Evolutionary conservation across 35 echinoderm and acorn worm species (phyloP).

Genomic region (Apostichopus californicus): DNA sequence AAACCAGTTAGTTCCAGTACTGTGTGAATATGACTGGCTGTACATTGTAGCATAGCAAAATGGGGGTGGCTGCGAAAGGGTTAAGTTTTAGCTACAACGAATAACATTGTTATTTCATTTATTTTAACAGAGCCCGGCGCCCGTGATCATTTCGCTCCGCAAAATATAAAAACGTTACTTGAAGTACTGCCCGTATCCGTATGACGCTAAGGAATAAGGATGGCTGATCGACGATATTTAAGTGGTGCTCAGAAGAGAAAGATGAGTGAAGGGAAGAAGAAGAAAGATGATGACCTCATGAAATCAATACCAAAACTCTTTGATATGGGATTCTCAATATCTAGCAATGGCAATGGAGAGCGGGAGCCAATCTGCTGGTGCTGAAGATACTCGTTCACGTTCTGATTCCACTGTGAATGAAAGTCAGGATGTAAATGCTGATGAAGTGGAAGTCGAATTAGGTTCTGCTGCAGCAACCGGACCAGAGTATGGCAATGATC

Average conservation of each 20-base stretch:
- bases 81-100: conserved; percentile 32
- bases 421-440: conserved; percentile 40
- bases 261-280: conserved; percentile 33
- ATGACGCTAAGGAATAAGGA: conserved; percentile 35
- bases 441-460: conserved; percentile 36
- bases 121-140: conserved; percentile 37
- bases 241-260: conserved; percentile 30
- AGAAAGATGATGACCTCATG: conserved; percentile 34
- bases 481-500: conserved; percentile 38
- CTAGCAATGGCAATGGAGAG: conserved; percentile 35
- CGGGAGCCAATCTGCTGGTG: conserved; percentile 42
- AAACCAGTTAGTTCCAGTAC: no score
- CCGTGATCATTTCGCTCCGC: conserved; percentile 31
- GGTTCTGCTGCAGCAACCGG: conserved; percentile 32
- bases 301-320: conserved; percentile 45
- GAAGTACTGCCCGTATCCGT: conserved; percentile 15
- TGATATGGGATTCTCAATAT: conserved; percentile 35
- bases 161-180: conserved; percentile 35
- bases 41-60: no score
- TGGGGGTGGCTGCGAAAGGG: no score
- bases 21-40: no score
- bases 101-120: conserved; percentile 46
- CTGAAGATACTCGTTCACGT: conserved; percentile 44
- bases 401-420: conserved; percentile 25
- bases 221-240: conserved; percentile 34